A percentile compares a stretch with the other conserved stretches of the same genome.
These are phyloP conservation scores for Heliconius hermathena DNA, from an alignment of 1,140 invertebrate genomes.

Conservation along the genomic window DNA sequence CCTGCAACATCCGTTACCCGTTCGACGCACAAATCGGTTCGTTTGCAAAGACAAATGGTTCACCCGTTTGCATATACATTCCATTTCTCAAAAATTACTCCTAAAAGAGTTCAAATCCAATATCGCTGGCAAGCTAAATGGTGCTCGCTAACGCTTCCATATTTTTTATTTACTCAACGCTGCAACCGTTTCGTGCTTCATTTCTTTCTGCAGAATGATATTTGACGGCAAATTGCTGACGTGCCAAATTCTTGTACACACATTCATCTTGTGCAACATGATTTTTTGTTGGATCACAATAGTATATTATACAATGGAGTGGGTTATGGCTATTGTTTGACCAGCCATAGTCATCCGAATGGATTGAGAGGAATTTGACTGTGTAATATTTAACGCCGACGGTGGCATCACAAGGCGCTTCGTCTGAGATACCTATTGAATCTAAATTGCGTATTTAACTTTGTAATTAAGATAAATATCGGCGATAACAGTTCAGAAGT, in stretches of 20 bases:
- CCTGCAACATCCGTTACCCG: constrained; percentile 73
- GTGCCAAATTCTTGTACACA: constrained; percentile 34
- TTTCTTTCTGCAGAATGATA: constrained; percentile 28
- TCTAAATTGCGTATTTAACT: constrained; percentile 74
- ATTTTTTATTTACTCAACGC: constrained; percentile 50
- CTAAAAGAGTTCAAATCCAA: constrained; percentile 68
- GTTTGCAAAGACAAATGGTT: constrained; percentile 80
- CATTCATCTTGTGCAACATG: constrained; percentile 46
- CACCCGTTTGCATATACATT: constrained; percentile 63
- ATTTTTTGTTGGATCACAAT: constrained; percentile 61
- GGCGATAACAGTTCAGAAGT: constrained; percentile 67
- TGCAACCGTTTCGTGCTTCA: constrained; percentile 23
- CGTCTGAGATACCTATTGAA: constrained; percentile 61
- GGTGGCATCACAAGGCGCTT: constrained; percentile 73
- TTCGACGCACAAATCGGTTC: constrained; percentile 78
- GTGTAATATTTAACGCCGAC: constrained; percentile 71
- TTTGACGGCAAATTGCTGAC: constrained; percentile 48
- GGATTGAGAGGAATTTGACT: constrained; percentile 58
- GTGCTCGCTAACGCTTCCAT: constrained; percentile 40
- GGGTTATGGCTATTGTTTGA: constrained; percentile 71
- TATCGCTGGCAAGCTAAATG: constrained; percentile 52
- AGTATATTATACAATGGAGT: constrained; percentile 54
- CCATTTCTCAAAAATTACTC: constrained; percentile 72
- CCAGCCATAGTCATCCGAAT: constrained; percentile 58
- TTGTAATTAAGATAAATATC: constrained; percentile 79